These are phyloP conservation scores for Phrynosoma platyrhinos DNA, from an alignment of 2,113 vertebrate genomes.

Conservation along the genomic window DNA sequence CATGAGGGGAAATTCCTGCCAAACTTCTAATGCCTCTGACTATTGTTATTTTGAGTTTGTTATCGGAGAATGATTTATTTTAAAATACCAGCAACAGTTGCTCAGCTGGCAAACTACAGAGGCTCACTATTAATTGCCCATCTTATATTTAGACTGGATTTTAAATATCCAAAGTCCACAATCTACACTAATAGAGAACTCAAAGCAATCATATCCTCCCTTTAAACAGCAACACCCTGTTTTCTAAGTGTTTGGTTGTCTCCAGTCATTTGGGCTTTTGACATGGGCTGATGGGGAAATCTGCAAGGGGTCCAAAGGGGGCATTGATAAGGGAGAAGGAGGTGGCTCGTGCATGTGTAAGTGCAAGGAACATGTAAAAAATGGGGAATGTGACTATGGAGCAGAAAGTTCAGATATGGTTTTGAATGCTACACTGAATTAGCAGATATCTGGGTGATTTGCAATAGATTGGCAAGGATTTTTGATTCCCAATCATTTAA, in stretches of 20 bases:
- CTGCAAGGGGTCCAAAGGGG: not conserved
- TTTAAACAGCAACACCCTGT: not conserved
- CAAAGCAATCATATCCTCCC: not conserved
- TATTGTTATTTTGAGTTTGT: constrained; percentile 38
- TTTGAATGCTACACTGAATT: not conserved
- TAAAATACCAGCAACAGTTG: constrained; percentile 32
- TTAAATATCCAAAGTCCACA: not conserved
- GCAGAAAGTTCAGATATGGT: not conserved
- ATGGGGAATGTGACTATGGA: not conserved
- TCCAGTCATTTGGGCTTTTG: not conserved
- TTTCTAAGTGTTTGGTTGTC: not conserved
- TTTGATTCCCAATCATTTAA: not conserved
- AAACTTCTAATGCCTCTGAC: constrained; percentile 36
- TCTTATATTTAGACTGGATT: constrained; percentile 21
- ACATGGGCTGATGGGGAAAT: not conserved
- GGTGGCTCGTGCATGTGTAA: not conserved
- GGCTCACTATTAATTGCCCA: not conserved
- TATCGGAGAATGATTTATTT: constrained; percentile 30
- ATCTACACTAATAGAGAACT: not conserved
- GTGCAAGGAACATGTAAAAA: not conserved
- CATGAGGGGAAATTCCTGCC: constrained; percentile 40
- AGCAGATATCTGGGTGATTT: not conserved
- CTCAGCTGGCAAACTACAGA: constrained; percentile 19
- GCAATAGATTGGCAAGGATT: not conserved
- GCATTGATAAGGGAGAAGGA: not conserved